Percentiles rank a stretch among this genome's conserved stretches.
Conservation (phyloP, 2,797 vertebrate species). For the Bradypodion ventrale region DNA sequence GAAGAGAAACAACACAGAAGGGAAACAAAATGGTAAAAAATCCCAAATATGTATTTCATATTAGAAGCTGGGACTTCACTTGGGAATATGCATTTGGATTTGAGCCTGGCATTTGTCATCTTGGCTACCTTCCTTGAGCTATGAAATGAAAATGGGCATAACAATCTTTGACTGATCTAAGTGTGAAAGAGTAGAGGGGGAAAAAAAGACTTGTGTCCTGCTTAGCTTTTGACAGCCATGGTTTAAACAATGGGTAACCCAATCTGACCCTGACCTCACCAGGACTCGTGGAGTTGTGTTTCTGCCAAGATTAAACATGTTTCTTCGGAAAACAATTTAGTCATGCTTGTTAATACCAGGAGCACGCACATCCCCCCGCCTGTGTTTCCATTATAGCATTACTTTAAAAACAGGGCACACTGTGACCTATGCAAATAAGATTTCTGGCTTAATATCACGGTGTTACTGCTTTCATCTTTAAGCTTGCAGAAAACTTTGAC, state of each 20-base stretch:
- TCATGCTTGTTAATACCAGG: slow-evolving; percentile 28
- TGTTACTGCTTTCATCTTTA: slow-evolving; percentile 18
- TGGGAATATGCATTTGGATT: background rate
- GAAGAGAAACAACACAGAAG: no score
- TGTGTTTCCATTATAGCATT: slow-evolving; percentile 11
- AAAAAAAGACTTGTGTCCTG: slow-evolving; percentile 49
- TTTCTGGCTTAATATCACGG: slow-evolving; percentile 11
- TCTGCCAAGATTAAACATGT: slow-evolving; percentile 65
- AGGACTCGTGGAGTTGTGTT: slow-evolving; percentile 56
- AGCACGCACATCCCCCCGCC: slow-evolving; percentile 36
- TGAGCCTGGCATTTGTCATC: background rate
- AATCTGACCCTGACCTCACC: slow-evolving; percentile 66
- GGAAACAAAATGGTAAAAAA: background rate
- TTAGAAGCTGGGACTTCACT: background rate
- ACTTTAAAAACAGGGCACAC: slow-evolving; percentile 2
- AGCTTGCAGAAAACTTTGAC: slow-evolving; percentile 16
- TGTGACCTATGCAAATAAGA: slow-evolving; percentile 29
- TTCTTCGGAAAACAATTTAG: slow-evolving; percentile 54
- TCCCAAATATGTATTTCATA: background rate
- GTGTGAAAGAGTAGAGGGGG: slow-evolving; percentile 42
- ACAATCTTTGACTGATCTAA: background rate
- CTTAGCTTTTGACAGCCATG: slow-evolving; percentile 55
- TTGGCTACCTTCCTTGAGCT: background rate
- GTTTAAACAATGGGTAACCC: slow-evolving; percentile 63
- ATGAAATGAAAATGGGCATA: background rate